Evolutionary conservation across 2,888 invertebrate genomes (phyloP).

Genomic region (Thereva unica): DNA sequence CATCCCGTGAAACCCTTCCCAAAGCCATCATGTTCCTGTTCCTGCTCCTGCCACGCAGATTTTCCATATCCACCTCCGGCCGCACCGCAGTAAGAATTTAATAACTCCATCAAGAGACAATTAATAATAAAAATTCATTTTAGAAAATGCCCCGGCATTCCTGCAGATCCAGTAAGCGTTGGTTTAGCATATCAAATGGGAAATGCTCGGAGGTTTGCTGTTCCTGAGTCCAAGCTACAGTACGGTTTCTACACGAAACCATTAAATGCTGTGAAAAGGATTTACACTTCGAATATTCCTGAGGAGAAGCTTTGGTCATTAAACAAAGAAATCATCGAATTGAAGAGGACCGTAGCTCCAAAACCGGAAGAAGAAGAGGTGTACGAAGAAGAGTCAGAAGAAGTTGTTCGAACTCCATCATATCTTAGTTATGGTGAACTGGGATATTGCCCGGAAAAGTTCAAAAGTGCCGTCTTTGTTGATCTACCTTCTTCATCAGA

Average conservation of each 20-base stretch:
- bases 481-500: slow-evolving; percentile 21
- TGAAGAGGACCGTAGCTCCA: slow-evolving; percentile 53
- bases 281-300: slow-evolving; percentile 54
- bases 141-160: slow-evolving; percentile 41
- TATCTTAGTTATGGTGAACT: slow-evolving; percentile 57
- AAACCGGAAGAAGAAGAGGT: slow-evolving; percentile 47
- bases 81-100: too few species aligned
- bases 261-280: slow-evolving; percentile 52
- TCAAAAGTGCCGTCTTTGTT: slow-evolving; percentile 50
- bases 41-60: too few species aligned
- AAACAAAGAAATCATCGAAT: slow-evolving; percentile 61
- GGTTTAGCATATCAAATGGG: slow-evolving; percentile 57
- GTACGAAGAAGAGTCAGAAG: slow-evolving; percentile 45
- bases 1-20: too few species aligned
- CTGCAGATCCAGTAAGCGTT: slow-evolving; percentile 61
- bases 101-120: not conserved
- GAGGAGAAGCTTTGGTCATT: slow-evolving; percentile 61
- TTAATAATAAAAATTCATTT: not conserved
- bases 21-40: too few species aligned
- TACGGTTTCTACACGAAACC: slow-evolving; percentile 62
- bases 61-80: too few species aligned
- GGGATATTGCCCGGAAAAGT: slow-evolving; percentile 58
- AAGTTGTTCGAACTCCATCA: slow-evolving; percentile 44
- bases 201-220: slow-evolving; percentile 51
- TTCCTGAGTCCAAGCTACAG: slow-evolving; percentile 60